Base-by-base conservation (phyloP, 2,888 invertebrate species). In the Drosophila diplacantha region DNA sequence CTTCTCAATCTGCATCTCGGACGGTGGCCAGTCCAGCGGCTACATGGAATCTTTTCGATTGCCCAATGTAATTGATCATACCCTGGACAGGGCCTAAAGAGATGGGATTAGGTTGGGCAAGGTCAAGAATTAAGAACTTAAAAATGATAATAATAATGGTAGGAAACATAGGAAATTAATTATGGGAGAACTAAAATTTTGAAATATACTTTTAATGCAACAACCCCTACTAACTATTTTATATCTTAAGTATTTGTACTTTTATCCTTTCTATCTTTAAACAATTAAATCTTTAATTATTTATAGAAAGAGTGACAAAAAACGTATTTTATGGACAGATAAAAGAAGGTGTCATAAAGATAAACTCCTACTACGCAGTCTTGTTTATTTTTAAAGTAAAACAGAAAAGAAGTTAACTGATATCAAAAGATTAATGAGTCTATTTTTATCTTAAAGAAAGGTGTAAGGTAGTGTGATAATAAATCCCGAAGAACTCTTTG, bases 51-150 rank as follows among this genome's bases (percentile, higher is more conserved):
- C 55, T 60, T 65, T 60, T 22, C 46, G 55, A 65, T 66, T 64
- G 57, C 46, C 52, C 52, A 61, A 44, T 66, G 58, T 54, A 66
- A 64, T 66, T 66, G 58, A 46, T 66, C 47, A 58, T 66, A 61
- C 61, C 61, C 61, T 61, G 24, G 35, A 43, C 14, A 5, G 8
- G 29, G 14, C 1, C 14, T 20, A 29, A 3, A 14, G 14, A 18
- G 8, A 5, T 32, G 0, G 12, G 37, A 9, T 1, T 31, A 14
- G 16, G 16, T 16, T 35, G 8, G 53, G 11, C 18, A 16, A 3
- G 29, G 4, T n/a, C 3, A 3, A 31, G 8, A 18, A 1, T 29
- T 29, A 3, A 43, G n/a, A 16, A 18, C 11, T 9, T 6, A 24
- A 24, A 24, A 6, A 24, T 5, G 2, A 24, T 6, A 4, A 1